Evolutionary conservation across 2,113 vertebrate species (phyloP).

Genomic region (Esox niger): DNA sequence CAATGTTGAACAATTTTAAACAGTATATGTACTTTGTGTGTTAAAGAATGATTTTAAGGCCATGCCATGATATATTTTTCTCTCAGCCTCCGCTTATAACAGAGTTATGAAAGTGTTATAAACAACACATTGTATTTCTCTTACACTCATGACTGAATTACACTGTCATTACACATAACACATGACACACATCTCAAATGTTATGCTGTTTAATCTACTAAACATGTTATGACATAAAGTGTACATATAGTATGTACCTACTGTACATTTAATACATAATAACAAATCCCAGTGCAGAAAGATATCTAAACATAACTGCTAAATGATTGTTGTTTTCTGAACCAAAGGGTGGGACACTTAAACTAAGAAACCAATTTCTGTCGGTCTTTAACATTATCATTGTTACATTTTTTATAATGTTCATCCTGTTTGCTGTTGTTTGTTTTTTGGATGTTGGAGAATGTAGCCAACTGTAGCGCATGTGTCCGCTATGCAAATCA

Average conservation of each 20-base stretch:
- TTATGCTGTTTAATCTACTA: constrained; percentile 50
- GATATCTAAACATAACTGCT: constrained; percentile 42
- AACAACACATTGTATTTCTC: constrained; percentile 30
- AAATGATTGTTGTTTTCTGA: constrained; percentile 64
- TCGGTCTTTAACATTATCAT: constrained; percentile 35
- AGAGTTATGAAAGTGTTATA: constrained; percentile 10
- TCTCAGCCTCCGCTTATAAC: constrained; percentile 55
- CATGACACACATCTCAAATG: too few relatives aligned
- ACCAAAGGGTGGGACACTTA: constrained; percentile 78
- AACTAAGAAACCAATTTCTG: constrained; percentile 46
- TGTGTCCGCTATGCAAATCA: constrained; percentile 80
- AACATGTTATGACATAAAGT: constrained; percentile 42
- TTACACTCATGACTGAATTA: constrained; percentile 38
- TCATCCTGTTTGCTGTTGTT: constrained; percentile 22
- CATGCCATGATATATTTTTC: constrained; percentile 57
- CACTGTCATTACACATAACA: constrained; percentile 44
- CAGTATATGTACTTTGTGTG: constrained; percentile 64
- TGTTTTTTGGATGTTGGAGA: constrained; percentile 68
- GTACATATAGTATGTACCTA: constrained; percentile 16
- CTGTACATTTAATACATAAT: neutral
- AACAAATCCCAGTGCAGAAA: constrained; percentile 45
- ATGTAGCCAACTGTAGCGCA: constrained; percentile 79
- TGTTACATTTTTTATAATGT: constrained; percentile 24
- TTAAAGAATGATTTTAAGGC: constrained; percentile 69
- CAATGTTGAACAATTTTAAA: constrained; percentile 52